Conservation (phyloP, 2,888 invertebrate genomes). For the Acanthosepion esculentum region DNA sequence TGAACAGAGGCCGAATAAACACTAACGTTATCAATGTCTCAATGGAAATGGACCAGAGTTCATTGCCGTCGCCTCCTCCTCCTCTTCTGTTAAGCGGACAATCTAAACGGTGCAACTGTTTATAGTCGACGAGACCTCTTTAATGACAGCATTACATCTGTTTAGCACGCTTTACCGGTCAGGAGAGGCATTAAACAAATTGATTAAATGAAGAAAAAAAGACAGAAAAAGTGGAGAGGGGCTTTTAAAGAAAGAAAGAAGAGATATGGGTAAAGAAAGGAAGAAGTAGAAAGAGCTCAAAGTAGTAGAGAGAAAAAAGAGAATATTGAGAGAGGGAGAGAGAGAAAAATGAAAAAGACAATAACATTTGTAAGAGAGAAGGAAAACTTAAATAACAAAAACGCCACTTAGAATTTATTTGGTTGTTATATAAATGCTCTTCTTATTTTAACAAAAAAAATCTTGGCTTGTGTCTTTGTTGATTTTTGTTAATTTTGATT, state of each 20-base stretch:
- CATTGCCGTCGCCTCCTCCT: not conserved
- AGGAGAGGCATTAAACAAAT: not conserved
- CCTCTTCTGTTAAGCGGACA: not conserved
- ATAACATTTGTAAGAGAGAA: too few species aligned
- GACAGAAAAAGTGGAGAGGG: not conserved
- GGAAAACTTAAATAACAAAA: too few species aligned
- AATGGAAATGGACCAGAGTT: not conserved
- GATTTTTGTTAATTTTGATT: too few species aligned
- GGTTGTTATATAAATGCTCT: too few species aligned
- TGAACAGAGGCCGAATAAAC: not conserved
- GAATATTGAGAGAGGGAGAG: not conserved
- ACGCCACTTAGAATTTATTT: too few species aligned
- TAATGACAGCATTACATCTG: not conserved
- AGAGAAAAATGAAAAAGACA: not conserved
- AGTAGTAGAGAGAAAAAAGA: not conserved
- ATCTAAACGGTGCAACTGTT: slow-evolving; percentile 18
- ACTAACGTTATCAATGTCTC: not conserved
- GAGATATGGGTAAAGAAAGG: not conserved
- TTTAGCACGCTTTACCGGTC: not conserved
- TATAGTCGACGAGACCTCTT: not conserved
- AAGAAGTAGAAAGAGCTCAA: not conserved
- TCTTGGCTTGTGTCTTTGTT: too few species aligned
- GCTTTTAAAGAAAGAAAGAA: not conserved
- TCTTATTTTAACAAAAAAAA: too few species aligned
- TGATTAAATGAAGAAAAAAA: not conserved